phyloP scores from a whole-genome alignment of 2,888 invertebrate genomes.

The Lysandra bellargus region DNA sequence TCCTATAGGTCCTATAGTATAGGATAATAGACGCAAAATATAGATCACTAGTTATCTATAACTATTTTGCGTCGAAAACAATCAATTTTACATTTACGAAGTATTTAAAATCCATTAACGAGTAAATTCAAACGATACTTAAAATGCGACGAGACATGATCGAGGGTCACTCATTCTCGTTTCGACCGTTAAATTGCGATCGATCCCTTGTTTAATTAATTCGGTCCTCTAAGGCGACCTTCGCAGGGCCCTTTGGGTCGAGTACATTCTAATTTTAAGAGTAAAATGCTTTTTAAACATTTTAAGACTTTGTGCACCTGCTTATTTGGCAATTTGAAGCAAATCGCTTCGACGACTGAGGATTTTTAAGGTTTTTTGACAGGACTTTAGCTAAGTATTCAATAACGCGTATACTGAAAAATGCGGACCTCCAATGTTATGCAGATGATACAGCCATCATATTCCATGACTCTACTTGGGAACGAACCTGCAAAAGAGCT shows the following conservation, averaged over 20 bases:
- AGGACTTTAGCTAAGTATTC: too few relatives aligned
- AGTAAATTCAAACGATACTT: constrained; percentile 18
- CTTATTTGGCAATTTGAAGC: not conserved
- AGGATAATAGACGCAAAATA: too few relatives aligned
- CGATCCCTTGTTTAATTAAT: constrained; percentile 14
- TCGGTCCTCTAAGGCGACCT: not conserved
- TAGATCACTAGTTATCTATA: too few relatives aligned
- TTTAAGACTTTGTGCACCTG: not conserved
- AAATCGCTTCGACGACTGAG: too few relatives aligned
- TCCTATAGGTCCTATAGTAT: too few relatives aligned
- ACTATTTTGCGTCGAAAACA: not conserved
- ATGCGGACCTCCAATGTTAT: too few relatives aligned
- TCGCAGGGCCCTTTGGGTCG: constrained; percentile 1
- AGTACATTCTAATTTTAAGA: not conserved
- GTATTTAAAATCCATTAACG: constrained; percentile 23
- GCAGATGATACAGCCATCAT: too few relatives aligned
- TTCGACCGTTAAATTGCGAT: constrained; percentile 18
- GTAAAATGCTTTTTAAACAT: not conserved
- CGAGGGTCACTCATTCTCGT: constrained; percentile 20
- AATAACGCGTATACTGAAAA: too few relatives aligned
- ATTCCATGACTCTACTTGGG: too few relatives aligned
- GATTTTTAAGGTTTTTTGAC: too few relatives aligned
- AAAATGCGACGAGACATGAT: constrained; percentile 21
- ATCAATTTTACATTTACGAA: not conserved
- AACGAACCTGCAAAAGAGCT: too few relatives aligned